Evolutionary conservation across 1,140 invertebrate species (phyloP).

Genomic region (Euborellia annulipes): DNA sequence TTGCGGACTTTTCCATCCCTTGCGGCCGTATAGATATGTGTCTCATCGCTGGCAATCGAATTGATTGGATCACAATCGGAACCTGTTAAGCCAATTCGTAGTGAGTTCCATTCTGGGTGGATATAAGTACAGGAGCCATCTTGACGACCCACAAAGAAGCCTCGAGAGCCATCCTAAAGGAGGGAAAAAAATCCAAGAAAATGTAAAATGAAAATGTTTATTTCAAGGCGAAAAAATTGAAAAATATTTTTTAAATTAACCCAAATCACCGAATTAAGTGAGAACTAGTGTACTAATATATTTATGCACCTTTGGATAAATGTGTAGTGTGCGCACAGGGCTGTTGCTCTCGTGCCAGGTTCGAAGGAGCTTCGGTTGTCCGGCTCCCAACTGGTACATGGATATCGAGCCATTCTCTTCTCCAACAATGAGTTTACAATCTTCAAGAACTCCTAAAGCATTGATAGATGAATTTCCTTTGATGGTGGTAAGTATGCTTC

Average conservation of each 20-base stretch:
- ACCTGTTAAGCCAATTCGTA: constrained; percentile 42
- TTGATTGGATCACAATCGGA: constrained; percentile 50
- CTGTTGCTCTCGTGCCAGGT: too few relatives aligned
- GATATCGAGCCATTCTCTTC: constrained; percentile 34
- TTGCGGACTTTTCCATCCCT: constrained; percentile 38
- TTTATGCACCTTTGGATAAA: too few relatives aligned
- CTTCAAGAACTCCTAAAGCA: constrained; percentile 26
- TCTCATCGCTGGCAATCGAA: constrained; percentile 34
- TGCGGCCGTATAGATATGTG: constrained; percentile 36
- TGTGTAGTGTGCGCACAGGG: too few relatives aligned
- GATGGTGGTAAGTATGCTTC: constrained; percentile 29
- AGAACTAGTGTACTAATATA: too few relatives aligned
- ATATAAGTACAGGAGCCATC: constrained; percentile 40
- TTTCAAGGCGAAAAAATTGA: too few relatives aligned
- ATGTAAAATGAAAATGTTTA: too few relatives aligned
- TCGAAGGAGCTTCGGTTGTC: too few relatives aligned
- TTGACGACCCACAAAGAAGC: constrained; percentile 32
- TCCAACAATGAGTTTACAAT: constrained; percentile 28
- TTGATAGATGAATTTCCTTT: constrained; percentile 34
- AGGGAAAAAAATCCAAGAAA: too few relatives aligned
- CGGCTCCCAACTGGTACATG: not conserved
- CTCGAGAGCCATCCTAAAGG: constrained; percentile 5
- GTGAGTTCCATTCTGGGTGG: constrained; percentile 22
- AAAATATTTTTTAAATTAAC: too few relatives aligned
- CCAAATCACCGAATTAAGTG: too few relatives aligned